Evolutionary conservation across 2,888 invertebrate species (phyloP), one percentile per base, ranked within the genome.

Genomic region (Maniola hyperantus): DNA sequence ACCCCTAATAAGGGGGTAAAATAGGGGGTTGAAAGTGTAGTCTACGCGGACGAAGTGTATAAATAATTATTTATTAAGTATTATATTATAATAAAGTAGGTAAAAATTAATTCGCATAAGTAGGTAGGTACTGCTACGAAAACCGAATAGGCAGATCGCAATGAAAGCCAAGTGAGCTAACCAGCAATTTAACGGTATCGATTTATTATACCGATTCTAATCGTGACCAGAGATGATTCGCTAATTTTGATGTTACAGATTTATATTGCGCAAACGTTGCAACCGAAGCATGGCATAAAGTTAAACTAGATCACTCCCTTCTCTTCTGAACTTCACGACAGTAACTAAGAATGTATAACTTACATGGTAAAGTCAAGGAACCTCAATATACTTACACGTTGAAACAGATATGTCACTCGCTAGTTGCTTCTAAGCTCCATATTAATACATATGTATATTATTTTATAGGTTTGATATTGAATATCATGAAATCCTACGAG

Each of bases 151-250:
- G 46, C 51, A 53, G 20, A 46, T 48, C 15, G 44, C 42, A 55
- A 33, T 58, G 55, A 65, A 61, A 70, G 50, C 58, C 20, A 53
- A 50, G 55, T 63, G 57, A 70, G 50, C 58, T 15, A 53, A 50
- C 34, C 46, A 11, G 42, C 64, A 68, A 68, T 65, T 67, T 55
- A 60, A 70, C 48, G 57, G 64, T 64, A 68, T 68, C 67, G 58
- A 64, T 50, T 46, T 61, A 66, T 64, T 64, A 66, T 57, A 64
- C 60, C 64, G 65, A 67, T 66, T 66, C 54, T 66, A 59, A 66
- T 70, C 66, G 70, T 64, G 68, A 70, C 70, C 18, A 11, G 53
- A 67, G 70, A 66, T 44, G 57, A 68, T 68, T 64, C 58, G 50
- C 54, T 51, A 63, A 66, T 66, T 68, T 61, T 53, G 64, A 64